Percentiles rank a stretch among this genome's conserved stretches.
Conservation (phyloP, 1,140 invertebrate genomes). For the Ctenoplectra terminalis region DNA sequence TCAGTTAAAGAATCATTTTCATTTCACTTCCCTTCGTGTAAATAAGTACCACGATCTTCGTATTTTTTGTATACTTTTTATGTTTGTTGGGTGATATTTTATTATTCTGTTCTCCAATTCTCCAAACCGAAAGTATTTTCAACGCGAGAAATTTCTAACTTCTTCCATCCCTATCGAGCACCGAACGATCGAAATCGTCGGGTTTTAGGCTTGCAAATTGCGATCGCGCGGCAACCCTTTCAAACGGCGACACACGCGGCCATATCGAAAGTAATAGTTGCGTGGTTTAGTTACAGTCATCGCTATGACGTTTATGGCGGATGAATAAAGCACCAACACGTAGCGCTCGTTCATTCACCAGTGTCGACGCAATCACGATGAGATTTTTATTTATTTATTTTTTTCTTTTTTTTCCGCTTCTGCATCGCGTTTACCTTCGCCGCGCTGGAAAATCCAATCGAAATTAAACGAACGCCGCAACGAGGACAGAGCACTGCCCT, state of each 20-base stretch:
- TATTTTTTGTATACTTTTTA: too few species aligned
- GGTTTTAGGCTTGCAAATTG: conserved; percentile 9
- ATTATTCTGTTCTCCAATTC: background rate
- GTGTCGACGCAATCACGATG: conserved; percentile 9
- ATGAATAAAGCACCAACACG: conserved; percentile 52
- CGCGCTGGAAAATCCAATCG: conserved; percentile 45
- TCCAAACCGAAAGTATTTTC: background rate
- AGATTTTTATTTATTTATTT: conserved; percentile 42
- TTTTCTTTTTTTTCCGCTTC: conserved; percentile 19
- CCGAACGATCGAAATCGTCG: conserved; percentile 11
- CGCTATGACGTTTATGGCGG: conserved; percentile 52
- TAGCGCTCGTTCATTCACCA: conserved; percentile 41
- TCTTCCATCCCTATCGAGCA: background rate
- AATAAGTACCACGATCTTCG: too few species aligned
- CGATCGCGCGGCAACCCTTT: conserved; percentile 1
- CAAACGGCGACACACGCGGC: conserved; percentile 1
- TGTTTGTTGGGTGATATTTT: too few species aligned
- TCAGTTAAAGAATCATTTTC: too few species aligned
- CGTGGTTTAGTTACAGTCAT: conserved; percentile 43
- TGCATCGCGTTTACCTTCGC: conserved; percentile 26
- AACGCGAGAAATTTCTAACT: conserved; percentile 11
- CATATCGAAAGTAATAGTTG: conserved; percentile 19
- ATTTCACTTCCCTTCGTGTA: too few species aligned
- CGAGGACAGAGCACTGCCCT: conserved; percentile 3
- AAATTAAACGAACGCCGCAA: conserved; percentile 58